phyloP scores from a whole-genome alignment of 1,140 invertebrate species.

The Glomeris maerens region DNA sequence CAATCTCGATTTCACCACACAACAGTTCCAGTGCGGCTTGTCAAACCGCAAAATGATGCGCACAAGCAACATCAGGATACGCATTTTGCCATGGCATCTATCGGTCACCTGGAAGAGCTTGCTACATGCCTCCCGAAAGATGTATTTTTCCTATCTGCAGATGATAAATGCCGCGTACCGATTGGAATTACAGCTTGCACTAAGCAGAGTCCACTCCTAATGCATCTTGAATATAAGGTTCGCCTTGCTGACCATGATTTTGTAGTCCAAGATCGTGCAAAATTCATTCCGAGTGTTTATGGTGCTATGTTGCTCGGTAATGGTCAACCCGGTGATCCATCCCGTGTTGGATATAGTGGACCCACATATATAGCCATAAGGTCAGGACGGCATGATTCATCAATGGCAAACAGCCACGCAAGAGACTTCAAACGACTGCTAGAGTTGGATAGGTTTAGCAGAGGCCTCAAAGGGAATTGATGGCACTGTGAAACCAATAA shows the following conservation, averaged over 20 bases:
- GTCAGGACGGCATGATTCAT: slow-evolving; percentile 23
- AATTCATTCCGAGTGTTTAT: slow-evolving; percentile 28
- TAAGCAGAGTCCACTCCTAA: slow-evolving; percentile 27
- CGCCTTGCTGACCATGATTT: slow-evolving; percentile 33
- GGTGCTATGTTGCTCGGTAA: slow-evolving; percentile 21
- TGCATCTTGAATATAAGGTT: slow-evolving; percentile 31
- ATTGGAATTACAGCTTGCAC: slow-evolving; percentile 31
- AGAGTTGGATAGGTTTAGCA: slow-evolving; percentile 19
- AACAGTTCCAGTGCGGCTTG: slow-evolving; percentile 23
- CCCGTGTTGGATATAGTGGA: slow-evolving; percentile 26
- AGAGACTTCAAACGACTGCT: slow-evolving; percentile 24
- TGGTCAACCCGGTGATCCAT: slow-evolving; percentile 20
- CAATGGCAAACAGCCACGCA: slow-evolving; percentile 26
- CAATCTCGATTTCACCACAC: slow-evolving; percentile 22
- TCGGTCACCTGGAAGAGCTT: slow-evolving; percentile 19
- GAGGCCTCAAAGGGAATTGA: slow-evolving; percentile 18
- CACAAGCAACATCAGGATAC: slow-evolving; percentile 21
- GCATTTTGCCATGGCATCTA: slow-evolving; percentile 20
- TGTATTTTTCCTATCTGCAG: slow-evolving; percentile 23
- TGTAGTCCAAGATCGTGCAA: slow-evolving; percentile 27
- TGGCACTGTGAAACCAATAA: slow-evolving; percentile 26
- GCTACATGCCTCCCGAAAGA: slow-evolving; percentile 16
- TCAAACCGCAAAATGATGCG: slow-evolving; percentile 16
- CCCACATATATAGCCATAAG: slow-evolving; percentile 32
- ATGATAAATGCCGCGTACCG: slow-evolving; percentile 32